Percentiles rank a stretch among this genome's conserved stretches.
Evolutionary conservation across 2,888 invertebrate genomes (phyloP).

Genomic region (Drosophila siamana): DNA sequence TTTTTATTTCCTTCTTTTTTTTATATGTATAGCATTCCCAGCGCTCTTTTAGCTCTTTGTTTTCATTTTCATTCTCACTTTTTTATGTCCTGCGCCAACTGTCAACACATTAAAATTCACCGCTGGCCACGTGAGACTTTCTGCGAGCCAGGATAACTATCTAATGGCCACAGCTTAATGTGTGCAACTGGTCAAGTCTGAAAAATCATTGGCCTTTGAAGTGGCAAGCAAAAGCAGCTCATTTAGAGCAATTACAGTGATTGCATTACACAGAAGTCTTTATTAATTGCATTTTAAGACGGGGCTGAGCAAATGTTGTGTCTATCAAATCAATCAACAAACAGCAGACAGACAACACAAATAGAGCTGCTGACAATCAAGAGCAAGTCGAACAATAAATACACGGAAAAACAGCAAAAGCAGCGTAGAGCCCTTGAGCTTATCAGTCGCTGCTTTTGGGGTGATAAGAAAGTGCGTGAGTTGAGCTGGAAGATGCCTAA

Average conservation of each 20-base stretch:
- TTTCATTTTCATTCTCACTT: not conserved
- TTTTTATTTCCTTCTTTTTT: not conserved
- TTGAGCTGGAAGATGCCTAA: conserved; percentile 13
- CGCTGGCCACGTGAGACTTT: conserved; percentile 17
- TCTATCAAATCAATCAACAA: conserved; percentile 46
- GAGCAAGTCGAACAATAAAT: too few relatives aligned
- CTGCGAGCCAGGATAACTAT: conserved; percentile 26
- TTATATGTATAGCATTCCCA: conserved; percentile 14
- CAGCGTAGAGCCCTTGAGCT: conserved; percentile 33
- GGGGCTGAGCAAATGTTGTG: conserved; percentile 17
- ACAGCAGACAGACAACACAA: conserved; percentile 22
- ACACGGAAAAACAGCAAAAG: too few relatives aligned
- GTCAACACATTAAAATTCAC: conserved; percentile 59
- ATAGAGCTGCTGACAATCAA: conserved; percentile 19
- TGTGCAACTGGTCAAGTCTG: conserved; percentile 48
- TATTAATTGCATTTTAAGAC: conserved; percentile 55
- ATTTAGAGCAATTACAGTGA: not conserved
- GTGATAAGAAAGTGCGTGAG: conserved; percentile 29
- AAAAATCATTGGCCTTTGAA: conserved; percentile 27
- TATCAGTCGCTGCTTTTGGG: conserved; percentile 30
- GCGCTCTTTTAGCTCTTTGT: conserved; percentile 7
- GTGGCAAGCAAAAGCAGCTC: not conserved
- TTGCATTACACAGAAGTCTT: too few relatives aligned
- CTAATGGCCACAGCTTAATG: conserved; percentile 9
- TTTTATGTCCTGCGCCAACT: conserved; percentile 72